Percentiles rank a stretch among this genome's conserved stretches.
These are phyloP conservation scores for Cydia fagiglandana DNA, from an alignment of 1,140 invertebrate genomes.

Conservation along the genomic window DNA sequence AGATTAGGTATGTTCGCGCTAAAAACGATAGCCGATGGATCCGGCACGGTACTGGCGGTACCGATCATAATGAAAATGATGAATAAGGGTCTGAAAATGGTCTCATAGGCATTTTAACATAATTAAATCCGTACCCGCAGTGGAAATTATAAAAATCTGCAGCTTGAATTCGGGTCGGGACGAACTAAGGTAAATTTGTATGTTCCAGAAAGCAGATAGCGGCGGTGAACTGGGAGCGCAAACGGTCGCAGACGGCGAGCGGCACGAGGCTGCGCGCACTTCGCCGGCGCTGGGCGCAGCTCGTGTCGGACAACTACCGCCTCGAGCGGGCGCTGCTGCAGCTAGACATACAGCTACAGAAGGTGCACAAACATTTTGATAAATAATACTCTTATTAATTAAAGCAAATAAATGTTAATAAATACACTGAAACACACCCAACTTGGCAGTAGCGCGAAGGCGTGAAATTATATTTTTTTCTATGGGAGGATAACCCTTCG, in stretches of 20 bases:
- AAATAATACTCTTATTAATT: background rate
- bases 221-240: constrained; percentile 96
- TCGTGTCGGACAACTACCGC: constrained; percentile 98
- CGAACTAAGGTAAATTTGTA: background rate
- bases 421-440: background rate
- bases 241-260: constrained; percentile 93
- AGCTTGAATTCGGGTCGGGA: too few species aligned
- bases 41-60: too few species aligned
- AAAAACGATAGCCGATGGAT: too few species aligned
- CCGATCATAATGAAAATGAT: too few species aligned
- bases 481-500: too few species aligned
- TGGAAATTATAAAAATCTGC: too few species aligned
- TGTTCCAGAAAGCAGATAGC: constrained; percentile 89
- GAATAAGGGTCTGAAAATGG: too few species aligned
- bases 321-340: constrained; percentile 84
- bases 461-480: too few species aligned
- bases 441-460: too few species aligned
- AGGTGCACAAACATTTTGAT: constrained; percentile 45
- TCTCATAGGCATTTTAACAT: too few species aligned
- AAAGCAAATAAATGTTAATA: background rate
- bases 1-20: too few species aligned
- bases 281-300: constrained; percentile 94
- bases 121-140: too few species aligned
- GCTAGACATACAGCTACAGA: constrained; percentile 63
- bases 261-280: constrained; percentile 90